phyloP scores from a whole-genome alignment of 2,888 invertebrate species.

The Thymelicus sylvestris region DNA sequence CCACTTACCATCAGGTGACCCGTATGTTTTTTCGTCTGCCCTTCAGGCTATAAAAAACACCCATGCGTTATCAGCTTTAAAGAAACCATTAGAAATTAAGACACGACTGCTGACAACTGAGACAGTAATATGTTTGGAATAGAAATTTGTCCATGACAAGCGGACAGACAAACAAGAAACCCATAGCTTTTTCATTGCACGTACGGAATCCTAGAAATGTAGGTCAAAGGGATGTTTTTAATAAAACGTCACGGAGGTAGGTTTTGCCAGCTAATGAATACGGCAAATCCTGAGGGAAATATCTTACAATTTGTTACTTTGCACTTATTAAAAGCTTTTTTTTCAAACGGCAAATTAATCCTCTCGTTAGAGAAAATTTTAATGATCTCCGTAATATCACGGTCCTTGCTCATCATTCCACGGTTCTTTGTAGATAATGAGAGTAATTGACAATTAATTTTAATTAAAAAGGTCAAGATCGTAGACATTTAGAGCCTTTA shows the following conservation, averaged over 20 bases:
- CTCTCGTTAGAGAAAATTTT: constrained; percentile 4
- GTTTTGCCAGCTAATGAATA: constrained; percentile 7
- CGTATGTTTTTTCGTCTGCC: too few species aligned
- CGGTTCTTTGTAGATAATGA: not conserved
- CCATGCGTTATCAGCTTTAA: too few species aligned
- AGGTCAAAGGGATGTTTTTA: constrained; percentile 1
- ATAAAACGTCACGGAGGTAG: constrained; percentile 8
- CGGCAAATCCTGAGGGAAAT: not conserved
- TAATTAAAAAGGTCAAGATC: not conserved
- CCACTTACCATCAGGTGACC: too few species aligned
- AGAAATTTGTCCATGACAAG: not conserved
- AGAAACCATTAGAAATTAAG: too few species aligned
- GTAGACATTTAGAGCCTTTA: too few species aligned
- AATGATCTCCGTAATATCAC: constrained; percentile 8
- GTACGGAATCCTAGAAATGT: not conserved
- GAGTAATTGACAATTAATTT: not conserved
- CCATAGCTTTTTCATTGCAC: not conserved
- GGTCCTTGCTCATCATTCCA: constrained; percentile 1
- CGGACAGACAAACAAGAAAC: not conserved
- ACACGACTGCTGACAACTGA: too few species aligned
- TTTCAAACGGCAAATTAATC: constrained; percentile 1
- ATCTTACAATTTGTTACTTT: constrained; percentile 7
- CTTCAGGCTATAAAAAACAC: too few species aligned
- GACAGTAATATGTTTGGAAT: too few species aligned
- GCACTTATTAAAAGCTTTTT: constrained; percentile 11